Conservation (phyloP, 2,113 vertebrate genomes). For the Dascyllus trimaculatus region DNA sequence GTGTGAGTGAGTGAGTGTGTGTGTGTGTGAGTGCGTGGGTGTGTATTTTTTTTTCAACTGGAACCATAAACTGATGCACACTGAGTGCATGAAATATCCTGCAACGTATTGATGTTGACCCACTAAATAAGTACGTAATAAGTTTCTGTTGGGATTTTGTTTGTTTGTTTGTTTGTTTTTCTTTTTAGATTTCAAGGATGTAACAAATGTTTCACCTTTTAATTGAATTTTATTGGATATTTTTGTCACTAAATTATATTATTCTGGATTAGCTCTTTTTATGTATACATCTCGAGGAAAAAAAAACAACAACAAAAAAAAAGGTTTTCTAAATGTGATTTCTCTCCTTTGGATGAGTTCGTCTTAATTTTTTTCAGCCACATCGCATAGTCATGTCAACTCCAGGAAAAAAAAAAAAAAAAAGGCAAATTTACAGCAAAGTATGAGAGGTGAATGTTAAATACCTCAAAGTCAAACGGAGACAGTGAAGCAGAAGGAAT, state of each 20-base stretch:
- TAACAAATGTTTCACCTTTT: conserved; percentile 62
- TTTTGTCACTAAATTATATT: conserved; percentile 60
- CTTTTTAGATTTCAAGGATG: conserved; percentile 44
- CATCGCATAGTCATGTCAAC: conserved; percentile 60
- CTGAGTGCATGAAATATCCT: conserved; percentile 64
- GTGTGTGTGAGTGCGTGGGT: neutral
- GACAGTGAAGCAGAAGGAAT: conserved; percentile 50
- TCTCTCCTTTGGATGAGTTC: conserved; percentile 56
- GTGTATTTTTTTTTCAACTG: conserved; percentile 37
- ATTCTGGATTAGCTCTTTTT: conserved; percentile 53
- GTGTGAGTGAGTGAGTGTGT: neutral
- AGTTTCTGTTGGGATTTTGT: neutral
- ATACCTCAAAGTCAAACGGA: conserved; percentile 72
- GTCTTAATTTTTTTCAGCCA: conserved; percentile 57
- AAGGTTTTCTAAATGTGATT: conserved; percentile 36
- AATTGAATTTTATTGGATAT: conserved; percentile 42
- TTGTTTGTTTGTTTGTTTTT: neutral
- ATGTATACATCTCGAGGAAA: conserved; percentile 16
- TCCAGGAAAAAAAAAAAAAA: conserved; percentile 28
- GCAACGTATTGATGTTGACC: conserved; percentile 66
- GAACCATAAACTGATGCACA: conserved; percentile 79
- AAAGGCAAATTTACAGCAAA: conserved; percentile 52
- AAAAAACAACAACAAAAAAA: neutral
- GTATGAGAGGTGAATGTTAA: conserved; percentile 71
- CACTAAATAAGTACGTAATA: conserved; percentile 52